Percentiles rank a stretch among this genome's conserved stretches.
phyloP scores from a whole-genome alignment of 92 coral and sea anemone genomes.

The Desmophyllum pertusum region DNA sequence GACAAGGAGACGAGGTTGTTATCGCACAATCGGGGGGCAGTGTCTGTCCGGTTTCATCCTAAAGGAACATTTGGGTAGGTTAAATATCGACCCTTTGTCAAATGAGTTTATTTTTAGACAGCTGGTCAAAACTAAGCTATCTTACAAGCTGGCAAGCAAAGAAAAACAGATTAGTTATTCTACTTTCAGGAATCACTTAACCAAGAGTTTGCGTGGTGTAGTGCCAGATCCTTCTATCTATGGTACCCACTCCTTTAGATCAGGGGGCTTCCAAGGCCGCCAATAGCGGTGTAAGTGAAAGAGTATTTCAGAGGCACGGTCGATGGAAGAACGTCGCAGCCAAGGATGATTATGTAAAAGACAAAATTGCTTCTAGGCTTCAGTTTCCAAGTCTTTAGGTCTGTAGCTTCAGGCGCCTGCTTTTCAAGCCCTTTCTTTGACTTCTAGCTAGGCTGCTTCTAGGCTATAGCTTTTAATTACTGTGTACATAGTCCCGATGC shows the following conservation, averaged over 20 bases:
- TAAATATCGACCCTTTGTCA: constrained; percentile 19
- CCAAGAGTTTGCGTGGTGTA: constrained; percentile 12
- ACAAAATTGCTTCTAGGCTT: background rate
- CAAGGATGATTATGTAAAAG: constrained; percentile 32
- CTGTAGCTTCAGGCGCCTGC: no score
- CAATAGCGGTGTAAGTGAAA: constrained; percentile 30
- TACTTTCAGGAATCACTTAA: constrained; percentile 14
- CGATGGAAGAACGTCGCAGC: constrained; percentile 21
- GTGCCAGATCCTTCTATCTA: constrained; percentile 29
- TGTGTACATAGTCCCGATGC: background rate
- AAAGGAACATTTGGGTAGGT: constrained; percentile 1
- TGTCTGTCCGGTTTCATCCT: constrained; percentile 28
- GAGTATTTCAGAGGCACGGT: constrained; percentile 14
- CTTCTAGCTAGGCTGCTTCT: no score
- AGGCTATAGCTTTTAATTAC: background rate
- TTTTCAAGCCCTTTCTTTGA: no score
- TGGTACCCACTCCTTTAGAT: constrained; percentile 19
- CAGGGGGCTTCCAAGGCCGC: constrained; percentile 29
- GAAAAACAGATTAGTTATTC: constrained; percentile 12
- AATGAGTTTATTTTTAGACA: constrained; percentile 34
- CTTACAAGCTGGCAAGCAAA: background rate
- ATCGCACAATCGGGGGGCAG: constrained; percentile 21
- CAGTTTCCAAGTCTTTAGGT: constrained; percentile 1
- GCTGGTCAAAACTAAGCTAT: constrained; percentile 3
- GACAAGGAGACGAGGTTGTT: constrained; percentile 33